phyloP scores from a whole-genome alignment of 1,140 invertebrate species.

The Venturia canescens region DNA sequence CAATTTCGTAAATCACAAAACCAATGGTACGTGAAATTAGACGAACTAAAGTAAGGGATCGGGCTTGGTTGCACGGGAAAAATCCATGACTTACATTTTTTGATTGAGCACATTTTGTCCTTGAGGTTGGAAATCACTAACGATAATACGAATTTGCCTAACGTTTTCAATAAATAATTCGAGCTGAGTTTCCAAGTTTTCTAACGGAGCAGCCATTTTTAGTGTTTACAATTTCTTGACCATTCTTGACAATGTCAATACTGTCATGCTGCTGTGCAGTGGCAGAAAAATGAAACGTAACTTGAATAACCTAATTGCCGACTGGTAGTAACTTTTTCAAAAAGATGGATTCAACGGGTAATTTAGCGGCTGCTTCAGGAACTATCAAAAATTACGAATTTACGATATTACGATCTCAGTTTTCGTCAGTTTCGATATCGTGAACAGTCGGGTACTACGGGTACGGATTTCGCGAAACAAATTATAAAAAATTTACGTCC shows the following conservation, averaged over 20 bases:
- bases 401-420: too few species aligned
- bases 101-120: conserved; percentile 98
- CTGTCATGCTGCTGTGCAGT: too few species aligned
- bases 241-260: too few species aligned
- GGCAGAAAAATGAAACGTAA: neutral
- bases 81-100: conserved; percentile 89
- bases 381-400: too few species aligned
- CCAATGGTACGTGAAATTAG: neutral
- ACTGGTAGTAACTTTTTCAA: too few species aligned
- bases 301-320: neutral
- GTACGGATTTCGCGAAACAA: too few species aligned
- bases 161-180: conserved; percentile 99
- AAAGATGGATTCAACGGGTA: too few species aligned
- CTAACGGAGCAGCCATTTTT: conserved; percentile 86
- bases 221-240: conserved; percentile 32
- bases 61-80: neutral
- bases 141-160: conserved; percentile 97
- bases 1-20: too few species aligned
- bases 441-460: too few species aligned
- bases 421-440: too few species aligned
- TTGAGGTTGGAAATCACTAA: conserved; percentile 98
- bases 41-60: neutral
- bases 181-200: conserved; percentile 94
- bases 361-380: too few species aligned
- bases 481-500: neutral